These are phyloP conservation scores for Cantharis rufa DNA, from an alignment of 2,888 invertebrate genomes.

Conservation along the genomic window DNA sequence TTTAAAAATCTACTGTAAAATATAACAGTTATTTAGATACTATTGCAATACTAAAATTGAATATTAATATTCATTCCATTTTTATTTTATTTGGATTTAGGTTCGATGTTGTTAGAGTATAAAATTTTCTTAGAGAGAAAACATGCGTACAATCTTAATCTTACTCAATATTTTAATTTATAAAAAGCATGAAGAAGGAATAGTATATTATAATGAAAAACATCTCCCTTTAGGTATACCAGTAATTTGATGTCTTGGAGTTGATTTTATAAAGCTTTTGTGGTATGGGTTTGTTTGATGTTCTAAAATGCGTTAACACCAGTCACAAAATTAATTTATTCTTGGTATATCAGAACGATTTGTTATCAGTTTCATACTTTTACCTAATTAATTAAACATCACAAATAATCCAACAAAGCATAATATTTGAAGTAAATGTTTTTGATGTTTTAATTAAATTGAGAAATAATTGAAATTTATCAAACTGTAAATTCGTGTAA, in stretches of 20 bases:
- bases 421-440: constrained; percentile 12
- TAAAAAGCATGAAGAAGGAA: neutral
- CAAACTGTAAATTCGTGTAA: neutral
- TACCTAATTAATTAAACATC: constrained; percentile 18
- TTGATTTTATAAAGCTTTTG: neutral
- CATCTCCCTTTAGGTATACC: neutral
- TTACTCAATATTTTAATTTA: neutral
- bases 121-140: neutral
- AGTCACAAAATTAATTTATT: constrained; percentile 1
- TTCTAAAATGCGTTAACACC: neutral
- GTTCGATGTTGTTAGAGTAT: neutral
- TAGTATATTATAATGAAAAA: neutral
- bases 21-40: no score
- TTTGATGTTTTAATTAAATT: constrained; percentile 25
- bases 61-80: no score
- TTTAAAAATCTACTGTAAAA: no score
- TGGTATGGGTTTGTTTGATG: neutral
- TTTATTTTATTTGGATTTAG: no score
- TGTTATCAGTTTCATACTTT: neutral
- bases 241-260: neutral
- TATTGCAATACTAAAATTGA: no score
- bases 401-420: constrained; percentile 5
- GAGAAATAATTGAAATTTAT: constrained; percentile 14
- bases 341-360: neutral
- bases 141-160: neutral